Conservation (phyloP, 2,797 vertebrate species). For the Ammospiza maritima region DNA sequence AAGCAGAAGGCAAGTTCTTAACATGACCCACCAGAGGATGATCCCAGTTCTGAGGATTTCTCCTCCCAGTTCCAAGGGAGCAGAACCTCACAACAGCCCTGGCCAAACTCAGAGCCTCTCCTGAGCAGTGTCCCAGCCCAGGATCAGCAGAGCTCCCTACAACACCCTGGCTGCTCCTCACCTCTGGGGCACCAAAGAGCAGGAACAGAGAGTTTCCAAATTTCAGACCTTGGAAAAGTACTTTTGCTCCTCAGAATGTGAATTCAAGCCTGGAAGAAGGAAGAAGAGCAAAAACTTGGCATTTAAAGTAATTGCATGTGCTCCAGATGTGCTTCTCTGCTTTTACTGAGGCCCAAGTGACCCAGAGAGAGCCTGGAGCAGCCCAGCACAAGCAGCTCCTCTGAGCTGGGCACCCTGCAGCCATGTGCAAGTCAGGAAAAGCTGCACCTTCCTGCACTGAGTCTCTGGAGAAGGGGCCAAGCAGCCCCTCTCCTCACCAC, state of each 20-base stretch:
- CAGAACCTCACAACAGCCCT: neutral
- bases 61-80: neutral
- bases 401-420: neutral
- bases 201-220: neutral
- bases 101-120: neutral
- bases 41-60: neutral
- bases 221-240: neutral
- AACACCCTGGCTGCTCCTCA: neutral
- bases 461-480: neutral
- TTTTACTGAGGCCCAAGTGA: neutral
- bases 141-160: neutral
- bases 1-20: neutral
- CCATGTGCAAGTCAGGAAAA: neutral
- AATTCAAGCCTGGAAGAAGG: neutral
- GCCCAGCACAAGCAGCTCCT: neutral
- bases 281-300: neutral
- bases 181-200: accelerated
- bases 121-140: neutral
- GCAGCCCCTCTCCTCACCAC: neutral
- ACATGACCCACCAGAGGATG: neutral
- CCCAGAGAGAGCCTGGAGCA: neutral
- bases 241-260: neutral
- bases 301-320: neutral
- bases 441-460: neutral
- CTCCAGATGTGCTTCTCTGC: neutral